Evolutionary conservation across 2,888 invertebrate species (phyloP).

Genomic region (Drosophila dives): DNA sequence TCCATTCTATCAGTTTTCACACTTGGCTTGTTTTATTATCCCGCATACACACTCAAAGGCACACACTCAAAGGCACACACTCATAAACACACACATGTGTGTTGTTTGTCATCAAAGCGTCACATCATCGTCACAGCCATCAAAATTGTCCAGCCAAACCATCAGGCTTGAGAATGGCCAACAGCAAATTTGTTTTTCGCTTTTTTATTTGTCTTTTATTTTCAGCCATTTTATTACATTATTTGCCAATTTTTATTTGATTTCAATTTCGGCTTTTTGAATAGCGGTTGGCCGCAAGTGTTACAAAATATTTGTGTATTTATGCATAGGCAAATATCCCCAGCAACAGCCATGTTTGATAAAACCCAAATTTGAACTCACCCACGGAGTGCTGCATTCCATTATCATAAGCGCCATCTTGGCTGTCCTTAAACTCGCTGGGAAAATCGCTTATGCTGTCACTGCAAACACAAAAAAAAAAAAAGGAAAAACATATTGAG

Average conservation of each 20-base stretch:
- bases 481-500: conserved; percentile 2
- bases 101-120: conserved; percentile 57
- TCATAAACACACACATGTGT: conserved; percentile 25
- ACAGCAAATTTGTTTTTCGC: conserved; percentile 31
- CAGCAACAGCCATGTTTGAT: not conserved
- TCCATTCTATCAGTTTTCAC: conserved; percentile 21
- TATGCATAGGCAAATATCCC: conserved; percentile 29
- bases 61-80: not conserved
- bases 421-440: conserved; percentile 87
- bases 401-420: conserved; percentile 87
- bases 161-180: conserved; percentile 31
- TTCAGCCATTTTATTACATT: conserved; percentile 64
- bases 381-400: conserved; percentile 89
- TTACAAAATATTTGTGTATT: conserved; percentile 58
- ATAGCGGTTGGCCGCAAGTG: conserved; percentile 35
- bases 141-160: conserved; percentile 37
- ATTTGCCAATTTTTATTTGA: conserved; percentile 67
- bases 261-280: conserved; percentile 60
- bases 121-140: conserved; percentile 53
- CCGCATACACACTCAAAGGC: conserved; percentile 4
- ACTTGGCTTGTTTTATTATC: conserved; percentile 59
- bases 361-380: conserved; percentile 77
- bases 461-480: conserved; percentile 70
- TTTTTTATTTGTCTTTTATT: conserved; percentile 5
- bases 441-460: conserved; percentile 91